These are phyloP conservation scores for Octonoba sinensis DNA, from an alignment of 2,888 invertebrate genomes.

Conservation along the genomic window DNA sequence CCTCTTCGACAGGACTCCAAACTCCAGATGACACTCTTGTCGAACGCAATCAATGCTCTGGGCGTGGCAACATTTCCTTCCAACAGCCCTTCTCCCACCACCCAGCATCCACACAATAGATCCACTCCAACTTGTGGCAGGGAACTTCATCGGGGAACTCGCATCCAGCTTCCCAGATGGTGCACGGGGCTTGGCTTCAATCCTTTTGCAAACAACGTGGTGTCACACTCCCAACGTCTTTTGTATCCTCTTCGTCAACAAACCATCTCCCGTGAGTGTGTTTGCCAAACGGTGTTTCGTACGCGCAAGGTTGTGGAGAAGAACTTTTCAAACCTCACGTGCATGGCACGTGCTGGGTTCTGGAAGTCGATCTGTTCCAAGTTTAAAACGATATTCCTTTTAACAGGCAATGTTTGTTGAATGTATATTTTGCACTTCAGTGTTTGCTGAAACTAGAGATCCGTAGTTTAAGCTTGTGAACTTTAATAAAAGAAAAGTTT, in stretches of 20 bases:
- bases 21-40: constrained; percentile 49
- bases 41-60: constrained; percentile 36
- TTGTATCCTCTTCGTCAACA: constrained; percentile 32
- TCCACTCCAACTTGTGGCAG: constrained; percentile 18
- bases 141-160: constrained; percentile 9
- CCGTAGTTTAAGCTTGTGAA: too few relatives aligned
- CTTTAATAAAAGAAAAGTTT: too few relatives aligned
- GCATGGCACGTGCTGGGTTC: too few relatives aligned
- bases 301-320: too few relatives aligned
- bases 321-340: too few relatives aligned
- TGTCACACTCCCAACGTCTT: constrained; percentile 33
- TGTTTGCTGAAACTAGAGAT: too few relatives aligned
- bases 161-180: constrained; percentile 41
- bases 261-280: constrained; percentile 27
- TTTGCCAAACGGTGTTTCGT: constrained; percentile 27
- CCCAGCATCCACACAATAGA: constrained; percentile 21
- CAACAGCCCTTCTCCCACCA: constrained; percentile 9
- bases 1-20: constrained; percentile 9
- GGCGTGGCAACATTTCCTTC: constrained; percentile 19
- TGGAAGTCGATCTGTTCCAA: too few relatives aligned
- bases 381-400: too few relatives aligned
- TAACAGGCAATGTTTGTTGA: too few relatives aligned
- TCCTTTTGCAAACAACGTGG: constrained; percentile 8
- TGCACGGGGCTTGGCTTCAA: not conserved
- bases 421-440: too few relatives aligned